phyloP scores from a whole-genome alignment of 2,113 vertebrate genomes.

The Notechis scutatus region DNA sequence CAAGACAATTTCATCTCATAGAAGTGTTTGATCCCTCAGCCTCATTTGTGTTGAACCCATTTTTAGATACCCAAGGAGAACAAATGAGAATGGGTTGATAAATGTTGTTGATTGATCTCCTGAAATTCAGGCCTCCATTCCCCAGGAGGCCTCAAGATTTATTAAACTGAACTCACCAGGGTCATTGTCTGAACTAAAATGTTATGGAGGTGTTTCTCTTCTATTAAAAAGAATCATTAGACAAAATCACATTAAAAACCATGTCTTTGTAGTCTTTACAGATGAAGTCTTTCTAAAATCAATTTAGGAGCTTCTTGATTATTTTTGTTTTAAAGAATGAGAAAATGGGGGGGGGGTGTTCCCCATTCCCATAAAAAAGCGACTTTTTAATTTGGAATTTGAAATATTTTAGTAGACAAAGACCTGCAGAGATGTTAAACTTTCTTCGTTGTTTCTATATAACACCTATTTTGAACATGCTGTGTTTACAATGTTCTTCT shows the following conservation, averaged over 20 bases:
- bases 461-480: slow-evolving; percentile 39
- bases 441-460: slow-evolving; percentile 48
- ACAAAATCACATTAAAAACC: slow-evolving; percentile 55
- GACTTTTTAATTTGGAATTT: slow-evolving; percentile 60
- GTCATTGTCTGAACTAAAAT: slow-evolving; percentile 54
- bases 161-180: slow-evolving; percentile 64
- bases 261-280: slow-evolving; percentile 58
- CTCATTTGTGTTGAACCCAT: slow-evolving; percentile 70
- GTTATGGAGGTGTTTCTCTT: slow-evolving; percentile 57
- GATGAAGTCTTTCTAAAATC: slow-evolving; percentile 58
- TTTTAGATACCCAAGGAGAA: slow-evolving; percentile 69
- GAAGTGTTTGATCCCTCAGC: slow-evolving; percentile 70
- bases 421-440: slow-evolving; percentile 40
- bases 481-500: slow-evolving; percentile 51
- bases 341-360: neutral
- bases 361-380: slow-evolving; percentile 47
- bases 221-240: slow-evolving; percentile 55
- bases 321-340: slow-evolving; percentile 46
- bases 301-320: slow-evolving; percentile 34
- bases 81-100: slow-evolving; percentile 68
- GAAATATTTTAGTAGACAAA: slow-evolving; percentile 45
- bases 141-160: slow-evolving; percentile 56
- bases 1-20: slow-evolving; percentile 72
- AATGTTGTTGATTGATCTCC: slow-evolving; percentile 71
- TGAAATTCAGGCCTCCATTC: slow-evolving; percentile 63